Base-by-base conservation (phyloP, 2,113 vertebrate genomes). In the Phrynocephalus versicolor region DNA sequence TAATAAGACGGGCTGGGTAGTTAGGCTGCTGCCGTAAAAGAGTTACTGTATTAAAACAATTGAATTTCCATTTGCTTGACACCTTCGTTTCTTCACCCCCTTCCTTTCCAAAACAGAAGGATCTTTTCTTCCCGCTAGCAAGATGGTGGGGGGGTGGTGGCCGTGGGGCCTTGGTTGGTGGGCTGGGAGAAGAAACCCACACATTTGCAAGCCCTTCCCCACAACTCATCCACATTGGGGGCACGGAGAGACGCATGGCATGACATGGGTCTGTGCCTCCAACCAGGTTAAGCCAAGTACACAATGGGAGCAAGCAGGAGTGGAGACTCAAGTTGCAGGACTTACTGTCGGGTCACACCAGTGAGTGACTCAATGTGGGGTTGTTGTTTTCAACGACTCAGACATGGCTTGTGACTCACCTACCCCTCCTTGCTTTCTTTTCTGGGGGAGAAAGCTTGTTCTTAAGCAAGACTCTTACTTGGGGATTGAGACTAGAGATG, bases 21-120 rank as follows among this genome's bases (percentile, higher is more conserved):
- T 92, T 92, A 9, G 91, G 91, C 89, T 89, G 91, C 89, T 89
- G 93, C 88, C 92, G 89, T 88, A 94, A 96, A 96, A 92, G 82
- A 95, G 90, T 92, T 88, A 91, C 79, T 91, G 35, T 87, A 94
- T 96, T 95, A 96, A 96, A 95, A 92, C 95, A 96, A 96, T 84
- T 95, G 91, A 90, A 93, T 94, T 93, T 91, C 93, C 91, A 95
- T 94, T 96, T 95, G 89, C 90, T 84, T 94, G 93, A 75, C 27
- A 79, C 81, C 90, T 91, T 92, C 88, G 86, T 75, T 87, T 87
- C 86, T 92, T 83, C 85, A 1, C 6, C 23, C 83, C 60, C 81
- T 75, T 82, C 64, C 55, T 80, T 92, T 91, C 90, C 91, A 90
- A 89, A 91, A 91, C 37, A 14, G 87, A 35, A 37, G 30, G 70